phyloP scores from a whole-genome alignment of 2,113 vertebrate species.

The Ceratotherium simum region DNA sequence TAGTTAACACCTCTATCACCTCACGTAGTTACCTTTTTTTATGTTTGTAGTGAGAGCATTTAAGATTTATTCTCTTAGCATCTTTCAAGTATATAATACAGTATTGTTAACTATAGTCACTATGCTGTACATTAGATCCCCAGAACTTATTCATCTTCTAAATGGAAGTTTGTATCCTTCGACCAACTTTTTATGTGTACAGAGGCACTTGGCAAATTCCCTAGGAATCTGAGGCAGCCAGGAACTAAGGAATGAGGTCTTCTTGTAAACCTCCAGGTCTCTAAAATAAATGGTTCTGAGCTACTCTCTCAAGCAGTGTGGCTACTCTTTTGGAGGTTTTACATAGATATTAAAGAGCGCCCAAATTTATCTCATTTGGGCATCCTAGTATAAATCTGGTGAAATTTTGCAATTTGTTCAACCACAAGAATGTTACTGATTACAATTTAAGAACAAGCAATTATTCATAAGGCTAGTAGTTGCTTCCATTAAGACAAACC shows the following conservation, averaged over 20 bases:
- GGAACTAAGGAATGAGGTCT: neutral
- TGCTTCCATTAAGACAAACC: slow-evolving; percentile 7
- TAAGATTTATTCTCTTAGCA: neutral
- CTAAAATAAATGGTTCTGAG: neutral
- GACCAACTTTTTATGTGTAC: neutral
- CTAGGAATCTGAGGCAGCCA: neutral
- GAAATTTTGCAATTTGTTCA: slow-evolving; percentile 49
- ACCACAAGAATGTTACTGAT: neutral
- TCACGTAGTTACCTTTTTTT: neutral
- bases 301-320: neutral
- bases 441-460: neutral
- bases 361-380: slow-evolving; percentile 7
- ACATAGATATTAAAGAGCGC: neutral
- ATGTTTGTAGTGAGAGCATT: neutral
- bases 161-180: neutral
- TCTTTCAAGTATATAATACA: neutral
- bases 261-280: neutral
- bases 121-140: neutral
- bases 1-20: neutral
- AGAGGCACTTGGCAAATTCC: slow-evolving; percentile 13
- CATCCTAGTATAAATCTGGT: slow-evolving; percentile 38
- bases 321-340: neutral
- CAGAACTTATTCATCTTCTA: neutral
- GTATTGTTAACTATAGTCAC: neutral
- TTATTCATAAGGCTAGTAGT: slow-evolving; percentile 9